Evolutionary conservation across 2,797 vertebrate species (phyloP), one percentile per base, ranked within the genome.

Genomic region (Glossophaga mutica): DNA sequence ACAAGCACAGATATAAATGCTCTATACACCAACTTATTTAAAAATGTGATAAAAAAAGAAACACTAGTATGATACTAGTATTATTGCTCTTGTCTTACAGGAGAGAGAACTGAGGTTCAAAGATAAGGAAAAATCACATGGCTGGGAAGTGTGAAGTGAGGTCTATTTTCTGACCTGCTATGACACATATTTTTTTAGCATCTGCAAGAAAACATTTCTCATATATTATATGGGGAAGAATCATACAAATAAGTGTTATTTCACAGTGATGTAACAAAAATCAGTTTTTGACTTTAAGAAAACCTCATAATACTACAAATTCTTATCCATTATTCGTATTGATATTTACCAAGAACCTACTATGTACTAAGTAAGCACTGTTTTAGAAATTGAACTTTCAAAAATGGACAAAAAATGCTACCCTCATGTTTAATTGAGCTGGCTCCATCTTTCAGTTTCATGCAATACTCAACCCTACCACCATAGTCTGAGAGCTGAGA

Each of bases 301-400:
- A 87, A 65, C 4, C 32, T 92, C 6, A 12, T 55, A 90, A 44
- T 74, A 62, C 34, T 62, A 1, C 11, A 79, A 68, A 89, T 74
- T 14, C 8, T n/a, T 76, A 92, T 87, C 42, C 24, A 44, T 70
- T 52, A 48, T 90, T 87, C 18, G 71, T 73, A 62, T 52, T 94
- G 37, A 70, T 71, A 77, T 59, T 84, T 91, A 52, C 34, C 10
- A 15, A 81, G n/a, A 79, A 50, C 14, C 26, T 78, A 37, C 19
- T 46, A 62, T 70, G 8, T 50, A 71, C 34, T 62, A 46, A 37
- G 15, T 48, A 52, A 37, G 19, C 4, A 91, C 14, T 86, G 1
- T 86, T 79, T 48, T 46, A 93, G 76, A 95, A 96, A 87, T 14
- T 81, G 16, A 87, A 76, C 11, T 95, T 96, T 90, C 34, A 46